Percentiles rank a stretch among this genome's conserved stretches.
These are phyloP conservation scores for Trachurus trachurus DNA, from an alignment of 2,797 vertebrate species.

Conservation along the genomic window DNA sequence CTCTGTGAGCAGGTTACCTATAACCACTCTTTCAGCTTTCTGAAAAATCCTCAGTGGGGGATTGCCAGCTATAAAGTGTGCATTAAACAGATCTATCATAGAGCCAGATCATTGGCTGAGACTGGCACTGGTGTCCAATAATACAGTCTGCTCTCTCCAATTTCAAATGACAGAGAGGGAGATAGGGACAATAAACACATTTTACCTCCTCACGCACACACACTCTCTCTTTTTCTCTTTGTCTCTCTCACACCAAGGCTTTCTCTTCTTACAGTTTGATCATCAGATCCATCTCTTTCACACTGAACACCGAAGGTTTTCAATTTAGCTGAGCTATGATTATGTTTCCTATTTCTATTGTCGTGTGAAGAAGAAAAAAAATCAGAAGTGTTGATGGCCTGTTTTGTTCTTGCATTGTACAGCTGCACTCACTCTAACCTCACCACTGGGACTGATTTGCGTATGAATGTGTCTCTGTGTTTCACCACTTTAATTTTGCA, in stretches of 20 bases:
- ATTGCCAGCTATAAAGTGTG: slow-evolving; percentile 77
- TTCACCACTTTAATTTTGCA: slow-evolving; percentile 45
- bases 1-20: slow-evolving; percentile 67
- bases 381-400: slow-evolving; percentile 46
- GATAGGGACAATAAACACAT: slow-evolving; percentile 71
- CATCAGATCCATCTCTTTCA: slow-evolving; percentile 57
- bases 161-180: slow-evolving; percentile 77
- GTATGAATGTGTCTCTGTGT: slow-evolving; percentile 59
- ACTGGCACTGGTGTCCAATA: slow-evolving; percentile 73
- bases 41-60: slow-evolving; percentile 67
- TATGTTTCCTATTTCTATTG: slow-evolving; percentile 64
- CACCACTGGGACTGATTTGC: slow-evolving; percentile 49
- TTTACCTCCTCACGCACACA: slow-evolving; percentile 29
- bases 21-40: slow-evolving; percentile 78
- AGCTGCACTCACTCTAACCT: slow-evolving; percentile 49
- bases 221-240: not conserved
- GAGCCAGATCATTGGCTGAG: slow-evolving; percentile 69
- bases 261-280: slow-evolving; percentile 62
- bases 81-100: slow-evolving; percentile 79
- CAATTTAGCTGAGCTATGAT: slow-evolving; percentile 65
- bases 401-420: slow-evolving; percentile 61
- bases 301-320: slow-evolving; percentile 54
- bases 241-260: slow-evolving; percentile 27
- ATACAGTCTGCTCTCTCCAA: slow-evolving; percentile 75
- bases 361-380: slow-evolving; percentile 32